Evolutionary conservation across 2,888 invertebrate genomes (phyloP).

Genomic region (Nebria salina): DNA sequence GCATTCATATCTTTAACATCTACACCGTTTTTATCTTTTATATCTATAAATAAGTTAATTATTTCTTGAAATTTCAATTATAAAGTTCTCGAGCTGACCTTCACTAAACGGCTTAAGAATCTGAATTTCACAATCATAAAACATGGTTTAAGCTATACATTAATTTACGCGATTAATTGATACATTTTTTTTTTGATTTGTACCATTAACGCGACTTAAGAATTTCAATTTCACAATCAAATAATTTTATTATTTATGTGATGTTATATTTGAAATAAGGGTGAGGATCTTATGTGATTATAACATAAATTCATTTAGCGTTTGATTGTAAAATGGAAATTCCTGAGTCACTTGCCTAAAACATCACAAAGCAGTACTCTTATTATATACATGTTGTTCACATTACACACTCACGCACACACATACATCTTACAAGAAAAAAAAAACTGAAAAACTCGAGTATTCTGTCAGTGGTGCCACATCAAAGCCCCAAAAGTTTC

Average conservation of each 20-base stretch:
- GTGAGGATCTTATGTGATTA: background rate
- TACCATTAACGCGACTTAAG: no score
- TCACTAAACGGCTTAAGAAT: background rate
- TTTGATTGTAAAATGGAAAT: background rate
- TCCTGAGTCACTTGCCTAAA: background rate
- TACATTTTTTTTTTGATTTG: no score
- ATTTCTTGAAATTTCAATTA: background rate
- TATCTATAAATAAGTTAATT: background rate
- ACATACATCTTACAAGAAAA: background rate
- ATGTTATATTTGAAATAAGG: no score
- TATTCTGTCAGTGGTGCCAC: constrained; percentile 24
- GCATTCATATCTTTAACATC: constrained; percentile 5
- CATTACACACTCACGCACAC: background rate
- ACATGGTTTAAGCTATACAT: no score
- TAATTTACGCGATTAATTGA: no score
- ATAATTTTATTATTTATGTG: no score
- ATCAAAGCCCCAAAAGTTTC: constrained; percentile 29
- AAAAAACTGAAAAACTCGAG: constrained; percentile 31
- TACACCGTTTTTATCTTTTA: background rate
- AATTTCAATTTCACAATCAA: no score
- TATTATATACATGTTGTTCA: background rate
- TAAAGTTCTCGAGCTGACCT: background rate
- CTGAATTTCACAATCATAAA: no score
- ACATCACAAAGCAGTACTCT: background rate
- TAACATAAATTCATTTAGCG: background rate